phyloP scores from a whole-genome alignment of 2,797 vertebrate genomes.

The Sebastes kiyomatsui region DNA sequence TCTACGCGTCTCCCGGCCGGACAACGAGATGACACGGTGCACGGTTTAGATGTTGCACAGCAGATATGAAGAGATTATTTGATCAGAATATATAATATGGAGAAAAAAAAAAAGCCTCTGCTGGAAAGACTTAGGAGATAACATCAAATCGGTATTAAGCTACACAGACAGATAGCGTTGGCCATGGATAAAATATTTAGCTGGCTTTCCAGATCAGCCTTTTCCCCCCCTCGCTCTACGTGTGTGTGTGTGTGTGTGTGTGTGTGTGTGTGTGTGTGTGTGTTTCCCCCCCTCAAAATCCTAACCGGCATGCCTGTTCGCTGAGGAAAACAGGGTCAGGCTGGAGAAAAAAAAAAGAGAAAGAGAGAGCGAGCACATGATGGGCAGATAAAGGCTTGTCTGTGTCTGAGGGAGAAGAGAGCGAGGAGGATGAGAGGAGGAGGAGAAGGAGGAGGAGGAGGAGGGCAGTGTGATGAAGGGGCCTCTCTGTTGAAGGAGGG shows the following conservation, averaged over 20 bases:
- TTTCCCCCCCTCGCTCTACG: constrained; percentile 16
- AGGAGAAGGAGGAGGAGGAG: constrained; percentile 56
- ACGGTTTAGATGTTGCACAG: constrained; percentile 16
- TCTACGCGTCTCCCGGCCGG: background rate
- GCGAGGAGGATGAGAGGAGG: constrained; percentile 56
- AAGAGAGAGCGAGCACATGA: constrained; percentile 67
- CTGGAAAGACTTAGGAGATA: constrained; percentile 71
- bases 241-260: constrained; percentile 3
- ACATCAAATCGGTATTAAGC: constrained; percentile 74
- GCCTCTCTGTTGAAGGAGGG: constrained; percentile 69
- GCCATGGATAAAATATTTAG: constrained; percentile 64
- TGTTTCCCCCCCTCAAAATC: constrained; percentile 34
- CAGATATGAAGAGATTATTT: constrained; percentile 57
- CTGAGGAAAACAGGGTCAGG: constrained; percentile 70
- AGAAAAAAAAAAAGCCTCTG: constrained; percentile 18
- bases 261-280: background rate
- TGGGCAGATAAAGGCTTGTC: constrained; percentile 78
- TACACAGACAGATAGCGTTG: constrained; percentile 50
- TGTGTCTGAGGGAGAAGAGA: constrained; percentile 71
- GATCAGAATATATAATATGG: constrained; percentile 47
- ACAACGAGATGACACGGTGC: background rate
- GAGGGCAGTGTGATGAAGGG: constrained; percentile 71
- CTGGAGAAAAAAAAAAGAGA: constrained; percentile 43
- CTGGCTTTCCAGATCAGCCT: constrained; percentile 63
- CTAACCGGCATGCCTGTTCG: constrained; percentile 54